Evolutionary conservation across 1,140 invertebrate genomes (phyloP).

Genomic region (Ceratina japonica): DNA sequence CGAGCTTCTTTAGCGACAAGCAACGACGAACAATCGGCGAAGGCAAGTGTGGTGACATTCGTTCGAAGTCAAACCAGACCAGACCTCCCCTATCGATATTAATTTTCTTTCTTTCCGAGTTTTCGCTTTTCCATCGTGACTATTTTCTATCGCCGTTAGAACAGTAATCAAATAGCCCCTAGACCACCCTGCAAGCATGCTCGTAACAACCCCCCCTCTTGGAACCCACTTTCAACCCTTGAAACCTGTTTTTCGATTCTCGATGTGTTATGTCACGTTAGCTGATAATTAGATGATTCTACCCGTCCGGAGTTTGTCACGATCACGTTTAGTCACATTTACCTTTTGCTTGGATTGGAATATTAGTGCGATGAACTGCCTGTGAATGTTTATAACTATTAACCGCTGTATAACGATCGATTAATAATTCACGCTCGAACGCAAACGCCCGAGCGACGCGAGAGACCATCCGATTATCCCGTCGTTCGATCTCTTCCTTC

Average conservation of each 20-base stretch:
- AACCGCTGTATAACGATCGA: slow-evolving; percentile 3
- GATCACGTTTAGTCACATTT: slow-evolving; percentile 51
- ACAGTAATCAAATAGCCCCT: not conserved
- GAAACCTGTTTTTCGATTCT: slow-evolving; percentile 5
- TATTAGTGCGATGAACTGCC: slow-evolving; percentile 66
- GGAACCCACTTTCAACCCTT: not conserved
- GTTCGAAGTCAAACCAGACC: slow-evolving; percentile 28
- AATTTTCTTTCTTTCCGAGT: not conserved
- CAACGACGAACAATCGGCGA: slow-evolving; percentile 76
- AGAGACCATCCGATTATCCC: not conserved
- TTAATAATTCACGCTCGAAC: slow-evolving; percentile 2
- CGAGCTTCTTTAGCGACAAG: slow-evolving; percentile 66
- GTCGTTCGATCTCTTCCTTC: not conserved
- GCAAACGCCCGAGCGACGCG: slow-evolving; percentile 41
- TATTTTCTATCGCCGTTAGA: not conserved
- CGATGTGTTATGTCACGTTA: slow-evolving; percentile 33
- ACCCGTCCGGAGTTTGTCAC: slow-evolving; percentile 16
- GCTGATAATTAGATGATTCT: slow-evolving; percentile 26
- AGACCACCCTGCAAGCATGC: slow-evolving; percentile 49
- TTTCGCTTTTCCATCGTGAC: not conserved
- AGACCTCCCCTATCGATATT: not conserved
- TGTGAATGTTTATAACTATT: slow-evolving; percentile 67
- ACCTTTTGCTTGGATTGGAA: slow-evolving; percentile 61
- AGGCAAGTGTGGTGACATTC: slow-evolving; percentile 76
- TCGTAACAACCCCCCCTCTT: slow-evolving; percentile 12